Evolutionary conservation across 2,113 vertebrate species (phyloP).

Genomic region (Gasterosteus nipponicus): DNA sequence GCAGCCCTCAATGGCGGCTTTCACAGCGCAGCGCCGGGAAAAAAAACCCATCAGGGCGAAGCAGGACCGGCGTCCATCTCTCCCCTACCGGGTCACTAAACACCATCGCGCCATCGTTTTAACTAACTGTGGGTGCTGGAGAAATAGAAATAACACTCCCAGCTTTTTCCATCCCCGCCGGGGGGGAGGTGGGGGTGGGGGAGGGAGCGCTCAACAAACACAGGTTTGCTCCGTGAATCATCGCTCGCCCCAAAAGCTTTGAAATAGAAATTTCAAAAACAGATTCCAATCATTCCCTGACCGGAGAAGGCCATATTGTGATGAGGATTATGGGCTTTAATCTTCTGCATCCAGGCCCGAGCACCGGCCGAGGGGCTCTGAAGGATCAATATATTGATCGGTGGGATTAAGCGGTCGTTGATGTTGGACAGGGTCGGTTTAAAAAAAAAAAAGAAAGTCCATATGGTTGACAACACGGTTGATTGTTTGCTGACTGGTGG

Average conservation of each 20-base stretch:
- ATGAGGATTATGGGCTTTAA: constrained; percentile 26
- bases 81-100: constrained; percentile 26
- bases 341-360: constrained; percentile 15
- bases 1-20: constrained; percentile 58
- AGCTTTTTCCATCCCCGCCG: constrained; percentile 60
- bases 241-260: constrained; percentile 45
- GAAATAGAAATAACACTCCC: constrained; percentile 16
- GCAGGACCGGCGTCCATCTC: constrained; percentile 17
- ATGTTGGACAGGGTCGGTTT: constrained; percentile 29
- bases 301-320: constrained; percentile 6
- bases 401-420: constrained; percentile 49
- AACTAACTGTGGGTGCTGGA: constrained; percentile 28
- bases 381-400: constrained; percentile 40
- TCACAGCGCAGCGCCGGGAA: constrained; percentile 37
- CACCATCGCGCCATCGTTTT: constrained; percentile 35
- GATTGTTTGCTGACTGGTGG: constrained; percentile 46
- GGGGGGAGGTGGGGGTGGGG: constrained; percentile 34
- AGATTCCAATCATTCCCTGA: constrained; percentile 41
- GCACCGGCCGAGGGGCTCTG: constrained; percentile 34
- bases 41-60: constrained; percentile 1
- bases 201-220: constrained; percentile 45
- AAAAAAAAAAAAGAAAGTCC: constrained; percentile 36
- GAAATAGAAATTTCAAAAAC: constrained; percentile 64
- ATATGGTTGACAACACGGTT: constrained; percentile 27
- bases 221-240: constrained; percentile 65